Conservation (phyloP, 2,113 vertebrate genomes). For the Scomber colias region DNA sequence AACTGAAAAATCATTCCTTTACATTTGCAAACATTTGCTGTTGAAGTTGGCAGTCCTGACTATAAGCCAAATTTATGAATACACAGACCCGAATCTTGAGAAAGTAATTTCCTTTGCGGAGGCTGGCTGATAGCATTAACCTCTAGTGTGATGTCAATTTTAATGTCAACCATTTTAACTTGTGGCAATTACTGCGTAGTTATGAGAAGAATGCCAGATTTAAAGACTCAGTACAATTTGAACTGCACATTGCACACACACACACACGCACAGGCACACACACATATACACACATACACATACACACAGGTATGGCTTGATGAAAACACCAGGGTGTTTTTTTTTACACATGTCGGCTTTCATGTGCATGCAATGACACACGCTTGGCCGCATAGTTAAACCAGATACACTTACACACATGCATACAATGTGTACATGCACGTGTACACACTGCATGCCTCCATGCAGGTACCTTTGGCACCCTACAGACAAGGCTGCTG, state of each 20-base stretch:
- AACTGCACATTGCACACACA: neutral
- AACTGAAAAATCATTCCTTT: slow-evolving; percentile 65
- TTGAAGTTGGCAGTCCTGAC: slow-evolving; percentile 46
- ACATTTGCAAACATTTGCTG: slow-evolving; percentile 74
- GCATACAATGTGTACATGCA: slow-evolving; percentile 18
- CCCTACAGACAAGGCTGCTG: slow-evolving; percentile 77
- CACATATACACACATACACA: neutral
- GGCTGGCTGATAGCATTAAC: slow-evolving; percentile 66
- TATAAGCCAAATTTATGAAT: slow-evolving; percentile 32
- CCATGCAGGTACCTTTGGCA: slow-evolving; percentile 67
- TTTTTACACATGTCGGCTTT: slow-evolving; percentile 15
- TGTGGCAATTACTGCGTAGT: slow-evolving; percentile 43
- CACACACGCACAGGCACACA: neutral
- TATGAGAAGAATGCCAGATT: slow-evolving; percentile 36
- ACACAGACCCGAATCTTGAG: slow-evolving; percentile 26
- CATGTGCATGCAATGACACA: slow-evolving; percentile 55
- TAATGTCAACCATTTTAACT: slow-evolving; percentile 69
- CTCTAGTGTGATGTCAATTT: slow-evolving; percentile 63
- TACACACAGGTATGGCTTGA: slow-evolving; percentile 2
- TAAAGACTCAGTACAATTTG: slow-evolving; percentile 14
- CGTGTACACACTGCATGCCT: slow-evolving; percentile 38
- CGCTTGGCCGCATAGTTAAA: slow-evolving; percentile 49
- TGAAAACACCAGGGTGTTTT: neutral
- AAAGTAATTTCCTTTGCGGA: slow-evolving; percentile 41
- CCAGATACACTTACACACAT: slow-evolving; percentile 53